Base-by-base conservation (phyloP, 2,888 invertebrate species). In the Volucella bombylans region DNA sequence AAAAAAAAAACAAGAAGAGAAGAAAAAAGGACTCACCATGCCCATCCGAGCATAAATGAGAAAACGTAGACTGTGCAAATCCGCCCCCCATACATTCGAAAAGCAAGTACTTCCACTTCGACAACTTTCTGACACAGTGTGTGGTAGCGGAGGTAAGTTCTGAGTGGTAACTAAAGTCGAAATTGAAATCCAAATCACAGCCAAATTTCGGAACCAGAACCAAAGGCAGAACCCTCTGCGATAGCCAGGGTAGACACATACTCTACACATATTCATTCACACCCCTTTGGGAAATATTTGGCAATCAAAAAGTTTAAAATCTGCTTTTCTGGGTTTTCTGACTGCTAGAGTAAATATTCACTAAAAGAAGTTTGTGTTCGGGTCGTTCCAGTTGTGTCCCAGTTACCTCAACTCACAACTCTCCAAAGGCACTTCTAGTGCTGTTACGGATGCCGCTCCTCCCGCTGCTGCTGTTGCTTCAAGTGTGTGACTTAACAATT, bases 61-160 rank as follows among this genome's bases (percentile, higher is more conserved):
- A 74, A 79, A 79, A 78, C 78, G 78, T 78, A 64, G 49, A 65
- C 68, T 78, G 78, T 79, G 82, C 79, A 79, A 82, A 73, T 79
- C 62, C 52, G 45, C 47, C 43, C 15, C 45, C 23, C 23, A 54
- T 67, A 67, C 67, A 65, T 45, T n/a, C 47, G 31, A 31, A 31
- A 31, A 31, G 31, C 31, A 31, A 31, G 31, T 31, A 31, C 31
- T 31, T 31, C 31, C 31, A 31, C 31, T 31, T 31, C 31, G 31
- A 31, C 31, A 31, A 31, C 6, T 31, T 14, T 6, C n/a, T 2
- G 49, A 55, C 49, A 64, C 14, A 55, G 62, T 47, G 31, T 23
- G 55, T 55, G 50, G 64, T 47, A 41, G 68, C 52, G 39, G 31
- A 47, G n/a, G 59, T 62, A 38, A 2, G 23, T 12, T 12, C 10